phyloP scores from a whole-genome alignment of 2,888 invertebrate genomes.

The Zhuqinia jingwanae region DNA sequence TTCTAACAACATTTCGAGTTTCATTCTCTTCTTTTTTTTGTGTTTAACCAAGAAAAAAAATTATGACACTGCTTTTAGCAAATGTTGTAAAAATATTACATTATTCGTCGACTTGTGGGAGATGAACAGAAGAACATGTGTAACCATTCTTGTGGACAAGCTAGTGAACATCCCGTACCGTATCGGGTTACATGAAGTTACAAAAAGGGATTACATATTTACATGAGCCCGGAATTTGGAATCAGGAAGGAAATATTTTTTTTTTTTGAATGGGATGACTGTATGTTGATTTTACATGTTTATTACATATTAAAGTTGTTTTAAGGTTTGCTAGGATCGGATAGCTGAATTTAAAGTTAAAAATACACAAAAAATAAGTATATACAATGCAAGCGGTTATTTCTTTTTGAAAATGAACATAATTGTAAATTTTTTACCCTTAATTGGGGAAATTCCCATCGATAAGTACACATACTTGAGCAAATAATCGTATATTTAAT shows the following conservation, averaged over 20 bases:
- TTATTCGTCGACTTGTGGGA: slow-evolving; percentile 30
- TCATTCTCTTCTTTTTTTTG: slow-evolving; percentile 8
- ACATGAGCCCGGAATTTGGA: background rate
- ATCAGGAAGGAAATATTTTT: slow-evolving; percentile 21
- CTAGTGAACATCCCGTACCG: slow-evolving; percentile 43
- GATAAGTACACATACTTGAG: background rate
- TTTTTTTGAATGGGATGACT: background rate
- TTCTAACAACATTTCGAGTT: background rate
- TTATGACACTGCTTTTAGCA: slow-evolving; percentile 48
- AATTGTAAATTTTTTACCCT: too few species aligned
- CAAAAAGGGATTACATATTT: slow-evolving; percentile 18
- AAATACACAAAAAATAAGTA: too few species aligned
- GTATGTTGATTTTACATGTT: background rate
- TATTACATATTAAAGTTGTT: background rate
- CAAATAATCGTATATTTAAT: too few species aligned
- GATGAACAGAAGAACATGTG: slow-evolving; percentile 73
- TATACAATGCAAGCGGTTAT: background rate
- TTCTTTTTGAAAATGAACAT: background rate
- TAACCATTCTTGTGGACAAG: slow-evolving; percentile 75
- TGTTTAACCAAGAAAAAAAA: slow-evolving; percentile 56
- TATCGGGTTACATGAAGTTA: slow-evolving; percentile 50
- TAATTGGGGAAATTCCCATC: slow-evolving; percentile 29
- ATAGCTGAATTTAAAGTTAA: background rate
- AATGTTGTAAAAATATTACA: slow-evolving; percentile 9
- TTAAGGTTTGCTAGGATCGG: background rate